Evolutionary conservation across 2,113 vertebrate species (phyloP).

Genomic region (Acrocephalus arundinaceus): DNA sequence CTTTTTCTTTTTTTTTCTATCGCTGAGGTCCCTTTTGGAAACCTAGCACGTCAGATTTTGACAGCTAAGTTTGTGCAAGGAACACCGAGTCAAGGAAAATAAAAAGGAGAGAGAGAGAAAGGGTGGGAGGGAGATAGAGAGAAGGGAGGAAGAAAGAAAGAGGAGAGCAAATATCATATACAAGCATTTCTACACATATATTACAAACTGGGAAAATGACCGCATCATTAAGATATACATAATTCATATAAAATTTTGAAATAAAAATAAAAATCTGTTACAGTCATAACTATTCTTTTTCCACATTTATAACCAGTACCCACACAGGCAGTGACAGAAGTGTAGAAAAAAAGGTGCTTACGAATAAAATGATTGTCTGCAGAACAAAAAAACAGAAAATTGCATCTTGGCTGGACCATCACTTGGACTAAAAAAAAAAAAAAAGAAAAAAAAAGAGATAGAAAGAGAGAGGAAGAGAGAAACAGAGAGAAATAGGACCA

Average conservation of each 20-base stretch:
- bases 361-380: slow-evolving; percentile 99
- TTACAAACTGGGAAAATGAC: slow-evolving; percentile 99
- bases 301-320: slow-evolving; percentile 98
- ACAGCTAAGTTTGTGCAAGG: slow-evolving; percentile 87
- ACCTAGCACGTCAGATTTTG: slow-evolving; percentile 78
- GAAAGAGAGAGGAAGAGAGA: slow-evolving; percentile 22
- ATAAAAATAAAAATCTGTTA: slow-evolving; percentile 99
- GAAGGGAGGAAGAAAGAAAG: slow-evolving; percentile 53
- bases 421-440: slow-evolving; percentile 79
- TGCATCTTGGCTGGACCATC: slow-evolving; percentile 89
- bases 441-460: neutral
- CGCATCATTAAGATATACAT: slow-evolving; percentile 99
- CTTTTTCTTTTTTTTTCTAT: slow-evolving; percentile 16
- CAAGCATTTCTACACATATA: slow-evolving; percentile 99
- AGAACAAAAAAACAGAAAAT: slow-evolving; percentile 89
- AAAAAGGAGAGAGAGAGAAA: slow-evolving; percentile 74
- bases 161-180: slow-evolving; percentile 94
- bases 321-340: slow-evolving; percentile 99
- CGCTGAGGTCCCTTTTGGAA: slow-evolving; percentile 71
- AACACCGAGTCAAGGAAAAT: slow-evolving; percentile 87
- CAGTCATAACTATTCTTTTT: slow-evolving; percentile 99
- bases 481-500: slow-evolving; percentile 59
- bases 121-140: neutral
- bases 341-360: slow-evolving; percentile 99
- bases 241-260: slow-evolving; percentile 99